These are phyloP conservation scores for Palythoa heliodiscus DNA, from an alignment of 92 coral and sea anemone species.

Conservation along the genomic window DNA sequence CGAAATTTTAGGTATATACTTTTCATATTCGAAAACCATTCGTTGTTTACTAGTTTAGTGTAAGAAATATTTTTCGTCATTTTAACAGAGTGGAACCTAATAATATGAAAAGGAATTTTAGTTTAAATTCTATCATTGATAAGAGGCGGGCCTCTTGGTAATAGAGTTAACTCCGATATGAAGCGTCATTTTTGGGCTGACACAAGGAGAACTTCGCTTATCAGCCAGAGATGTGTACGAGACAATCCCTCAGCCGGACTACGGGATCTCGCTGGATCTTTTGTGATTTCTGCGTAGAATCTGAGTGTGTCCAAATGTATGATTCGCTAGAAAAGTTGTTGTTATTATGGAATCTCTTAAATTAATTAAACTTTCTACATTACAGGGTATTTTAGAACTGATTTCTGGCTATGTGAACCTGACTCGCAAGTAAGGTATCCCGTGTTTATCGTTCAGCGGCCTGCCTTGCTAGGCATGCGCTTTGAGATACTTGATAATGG, in stretches of 20 bases:
- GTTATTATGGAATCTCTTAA: background rate
- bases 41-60: background rate
- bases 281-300: background rate
- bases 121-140: background rate
- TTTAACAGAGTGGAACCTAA: background rate
- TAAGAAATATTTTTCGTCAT: background rate
- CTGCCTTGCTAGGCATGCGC: conserved; percentile 2
- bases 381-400: background rate
- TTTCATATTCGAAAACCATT: background rate
- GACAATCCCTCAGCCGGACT: background rate
- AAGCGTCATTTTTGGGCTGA: background rate
- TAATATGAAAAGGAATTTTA: background rate
- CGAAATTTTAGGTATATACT: background rate
- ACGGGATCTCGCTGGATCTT: background rate
- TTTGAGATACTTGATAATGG: background rate
- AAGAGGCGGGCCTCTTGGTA: conserved; percentile 11
- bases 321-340: background rate
- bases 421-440: background rate
- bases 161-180: background rate
- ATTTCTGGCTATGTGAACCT: background rate
- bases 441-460: background rate
- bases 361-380: background rate
- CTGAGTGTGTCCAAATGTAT: background rate
- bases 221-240: background rate
- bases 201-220: background rate